phyloP scores from a whole-genome alignment of 2,888 invertebrate species.

The Parnassius glacialis region DNA sequence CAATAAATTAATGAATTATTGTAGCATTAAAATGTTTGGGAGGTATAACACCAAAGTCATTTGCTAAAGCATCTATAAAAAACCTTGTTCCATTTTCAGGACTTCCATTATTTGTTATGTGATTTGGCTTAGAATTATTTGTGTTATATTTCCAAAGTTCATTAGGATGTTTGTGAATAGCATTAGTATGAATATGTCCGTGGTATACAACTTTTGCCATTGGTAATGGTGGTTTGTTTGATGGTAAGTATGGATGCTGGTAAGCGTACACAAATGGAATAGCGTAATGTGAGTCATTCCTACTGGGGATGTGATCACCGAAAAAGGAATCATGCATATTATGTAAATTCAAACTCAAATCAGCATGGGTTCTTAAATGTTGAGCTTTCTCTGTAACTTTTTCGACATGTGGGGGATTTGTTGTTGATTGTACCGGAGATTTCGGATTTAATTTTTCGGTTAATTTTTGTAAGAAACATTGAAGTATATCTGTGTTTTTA shows the following conservation, averaged over 20 bases:
- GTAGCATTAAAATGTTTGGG: constrained; percentile 10
- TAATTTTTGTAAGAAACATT: constrained; percentile 53
- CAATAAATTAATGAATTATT: constrained; percentile 12
- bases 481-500: constrained; percentile 55
- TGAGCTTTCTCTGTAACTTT: constrained; percentile 10
- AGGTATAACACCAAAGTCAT: not conserved
- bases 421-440: constrained; percentile 15
- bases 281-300: constrained; percentile 27
- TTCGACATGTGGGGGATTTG: constrained; percentile 3
- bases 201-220: constrained; percentile 29
- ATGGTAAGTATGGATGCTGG: constrained; percentile 28
- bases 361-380: constrained; percentile 17
- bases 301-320: constrained; percentile 13
- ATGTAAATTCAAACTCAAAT: constrained; percentile 17
- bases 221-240: constrained; percentile 23
- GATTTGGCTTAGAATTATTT: constrained; percentile 18
- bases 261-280: constrained; percentile 34
- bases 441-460: constrained; percentile 37
- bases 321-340: constrained; percentile 20
- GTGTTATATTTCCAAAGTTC: constrained; percentile 19
- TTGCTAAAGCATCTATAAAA: constrained; percentile 31
- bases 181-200: constrained; percentile 30
- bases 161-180: constrained; percentile 18
- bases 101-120: not conserved
- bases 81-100: constrained; percentile 28